Percentiles rank a stretch among this genome's conserved stretches.
phyloP scores from a whole-genome alignment of 1,140 invertebrate genomes.

The Psix sp. region DNA sequence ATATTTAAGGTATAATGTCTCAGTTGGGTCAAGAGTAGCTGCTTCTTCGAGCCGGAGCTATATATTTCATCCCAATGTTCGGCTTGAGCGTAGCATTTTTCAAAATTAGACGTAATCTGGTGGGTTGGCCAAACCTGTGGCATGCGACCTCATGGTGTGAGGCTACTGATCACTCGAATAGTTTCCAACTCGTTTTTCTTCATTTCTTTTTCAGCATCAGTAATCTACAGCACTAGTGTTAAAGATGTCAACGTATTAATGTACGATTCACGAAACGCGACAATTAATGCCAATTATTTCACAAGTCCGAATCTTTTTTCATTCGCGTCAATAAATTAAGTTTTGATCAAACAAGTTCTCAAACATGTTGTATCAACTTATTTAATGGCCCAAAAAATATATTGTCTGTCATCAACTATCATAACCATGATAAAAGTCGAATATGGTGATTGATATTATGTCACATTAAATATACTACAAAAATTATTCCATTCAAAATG shows the following conservation, averaged over 20 bases:
- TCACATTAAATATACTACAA: no score
- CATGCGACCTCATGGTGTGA: slow-evolving; percentile 55
- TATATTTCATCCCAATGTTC: slow-evolving; percentile 42
- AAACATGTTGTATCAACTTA: no score
- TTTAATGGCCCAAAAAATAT: not conserved
- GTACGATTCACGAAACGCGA: slow-evolving; percentile 28
- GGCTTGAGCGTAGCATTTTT: slow-evolving; percentile 40
- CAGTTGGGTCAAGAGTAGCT: slow-evolving; percentile 25
- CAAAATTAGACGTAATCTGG: slow-evolving; percentile 61
- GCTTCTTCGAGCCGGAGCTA: slow-evolving; percentile 8
- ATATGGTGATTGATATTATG: no score
- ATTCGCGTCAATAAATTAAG: no score
- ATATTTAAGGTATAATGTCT: slow-evolving; percentile 40
- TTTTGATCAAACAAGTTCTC: no score
- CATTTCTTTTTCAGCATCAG: slow-evolving; percentile 30
- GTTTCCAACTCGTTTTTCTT: slow-evolving; percentile 43
- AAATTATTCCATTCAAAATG: no score
- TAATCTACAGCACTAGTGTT: slow-evolving; percentile 48
- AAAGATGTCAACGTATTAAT: slow-evolving; percentile 43
- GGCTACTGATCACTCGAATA: slow-evolving; percentile 46
- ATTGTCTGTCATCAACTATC: no score
- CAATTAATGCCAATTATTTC: slow-evolving; percentile 50
- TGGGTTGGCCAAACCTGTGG: slow-evolving; percentile 46
- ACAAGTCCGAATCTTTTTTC: no score
- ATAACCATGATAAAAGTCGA: no score